Conservation (phyloP, 2,113 vertebrate genomes). For the Mormyrus lacerda region DNA sequence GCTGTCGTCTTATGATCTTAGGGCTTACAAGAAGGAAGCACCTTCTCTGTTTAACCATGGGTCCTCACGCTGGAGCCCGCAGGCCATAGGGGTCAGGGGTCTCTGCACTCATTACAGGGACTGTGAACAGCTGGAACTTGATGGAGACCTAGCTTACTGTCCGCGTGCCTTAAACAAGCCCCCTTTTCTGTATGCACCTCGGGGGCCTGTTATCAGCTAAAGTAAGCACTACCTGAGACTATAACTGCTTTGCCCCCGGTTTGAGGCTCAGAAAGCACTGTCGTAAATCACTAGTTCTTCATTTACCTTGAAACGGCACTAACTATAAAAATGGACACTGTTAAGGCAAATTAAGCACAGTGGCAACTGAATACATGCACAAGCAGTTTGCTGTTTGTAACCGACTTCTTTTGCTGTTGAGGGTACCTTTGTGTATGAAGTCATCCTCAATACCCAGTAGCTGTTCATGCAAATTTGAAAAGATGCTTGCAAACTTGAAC, state of each 20-base stretch:
- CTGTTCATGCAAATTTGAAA: not conserved
- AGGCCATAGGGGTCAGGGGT: not conserved
- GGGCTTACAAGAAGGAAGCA: not conserved
- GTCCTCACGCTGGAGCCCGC: not conserved
- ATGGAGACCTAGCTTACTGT: not conserved
- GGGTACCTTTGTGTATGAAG: not conserved
- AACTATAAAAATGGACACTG: not conserved
- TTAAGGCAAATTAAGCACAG: not conserved
- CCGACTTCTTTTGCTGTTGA: not conserved
- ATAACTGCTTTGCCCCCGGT: not conserved
- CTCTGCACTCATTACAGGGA: no score
- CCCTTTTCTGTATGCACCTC: not conserved
- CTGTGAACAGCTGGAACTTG: not conserved
- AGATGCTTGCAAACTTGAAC: not conserved
- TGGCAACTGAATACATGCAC: not conserved
- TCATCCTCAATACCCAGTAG: not conserved
- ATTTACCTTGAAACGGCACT: not conserved
- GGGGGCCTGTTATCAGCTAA: not conserved
- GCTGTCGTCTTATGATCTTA: not conserved
- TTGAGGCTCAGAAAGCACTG: not conserved
- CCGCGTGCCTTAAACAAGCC: not conserved
- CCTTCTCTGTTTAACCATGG: not conserved
- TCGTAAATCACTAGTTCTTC: not conserved
- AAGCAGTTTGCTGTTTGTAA: not conserved
- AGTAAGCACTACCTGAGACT: not conserved